Evolutionary conservation across 2,888 invertebrate species (phyloP).

Genomic region (Cantharis lateralis): DNA sequence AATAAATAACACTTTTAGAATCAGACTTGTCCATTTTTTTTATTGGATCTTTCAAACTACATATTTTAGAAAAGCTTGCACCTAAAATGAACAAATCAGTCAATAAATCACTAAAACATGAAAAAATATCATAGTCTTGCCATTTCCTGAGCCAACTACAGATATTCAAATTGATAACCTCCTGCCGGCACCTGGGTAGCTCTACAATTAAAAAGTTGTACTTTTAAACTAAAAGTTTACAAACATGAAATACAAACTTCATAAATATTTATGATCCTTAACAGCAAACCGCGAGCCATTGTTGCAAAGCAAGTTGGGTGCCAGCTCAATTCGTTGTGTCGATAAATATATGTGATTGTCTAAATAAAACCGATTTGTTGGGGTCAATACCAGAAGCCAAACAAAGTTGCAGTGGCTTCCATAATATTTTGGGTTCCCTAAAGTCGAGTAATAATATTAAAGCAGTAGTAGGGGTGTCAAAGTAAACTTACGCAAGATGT

Average conservation of each 20-base stretch:
- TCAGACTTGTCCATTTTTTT: slow-evolving; percentile 99
- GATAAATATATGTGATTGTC: slow-evolving; percentile 84
- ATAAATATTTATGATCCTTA: no score
- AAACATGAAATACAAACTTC: no score
- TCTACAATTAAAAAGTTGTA: slow-evolving; percentile 56
- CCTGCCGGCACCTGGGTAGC: slow-evolving; percentile 96
- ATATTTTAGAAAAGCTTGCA: slow-evolving; percentile 67
- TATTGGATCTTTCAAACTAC: slow-evolving; percentile 81
- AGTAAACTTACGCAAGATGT: slow-evolving; percentile 67
- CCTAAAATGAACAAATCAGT: slow-evolving; percentile 48
- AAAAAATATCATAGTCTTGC: slow-evolving; percentile 58
- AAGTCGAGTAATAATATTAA: background rate
- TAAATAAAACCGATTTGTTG: slow-evolving; percentile 77
- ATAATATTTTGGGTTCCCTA: slow-evolving; percentile 73
- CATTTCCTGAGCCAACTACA: slow-evolving; percentile 81
- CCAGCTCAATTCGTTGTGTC: slow-evolving; percentile 90
- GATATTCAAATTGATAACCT: slow-evolving; percentile 90
- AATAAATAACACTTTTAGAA: slow-evolving; percentile 73
- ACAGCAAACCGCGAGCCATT: slow-evolving; percentile 64
- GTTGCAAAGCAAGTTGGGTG: slow-evolving; percentile 82
- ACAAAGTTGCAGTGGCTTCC: slow-evolving; percentile 78
- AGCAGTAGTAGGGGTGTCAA: background rate
- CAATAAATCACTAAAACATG: background rate
- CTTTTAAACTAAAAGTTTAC: no score
- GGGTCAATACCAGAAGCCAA: slow-evolving; percentile 93